Evolutionary conservation across 1,140 invertebrate genomes (phyloP).

Genomic region (Caerostris darwini): DNA sequence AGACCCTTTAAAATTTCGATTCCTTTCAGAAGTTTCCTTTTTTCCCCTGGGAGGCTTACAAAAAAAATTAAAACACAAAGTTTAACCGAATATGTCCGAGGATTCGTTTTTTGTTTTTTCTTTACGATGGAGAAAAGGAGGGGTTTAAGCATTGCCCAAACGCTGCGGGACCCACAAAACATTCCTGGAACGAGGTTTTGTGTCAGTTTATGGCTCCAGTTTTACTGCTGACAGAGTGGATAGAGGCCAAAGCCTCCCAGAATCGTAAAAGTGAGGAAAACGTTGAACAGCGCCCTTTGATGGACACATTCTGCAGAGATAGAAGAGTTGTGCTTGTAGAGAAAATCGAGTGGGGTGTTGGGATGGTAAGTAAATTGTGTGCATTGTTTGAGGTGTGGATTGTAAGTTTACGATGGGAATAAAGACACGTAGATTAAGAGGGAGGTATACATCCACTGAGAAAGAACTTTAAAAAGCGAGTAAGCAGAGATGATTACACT

Average conservation of each 20-base stretch:
- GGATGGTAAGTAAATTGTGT: conserved; percentile 6
- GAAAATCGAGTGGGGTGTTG: background rate
- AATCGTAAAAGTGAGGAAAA: background rate
- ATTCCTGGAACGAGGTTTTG: conserved; percentile 23
- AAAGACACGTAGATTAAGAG: conserved; percentile 5
- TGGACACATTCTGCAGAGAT: background rate
- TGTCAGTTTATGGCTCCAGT: conserved; percentile 1
- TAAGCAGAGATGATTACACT: background rate
- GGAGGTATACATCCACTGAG: background rate
- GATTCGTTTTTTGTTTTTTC: background rate
- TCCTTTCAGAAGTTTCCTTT: background rate
- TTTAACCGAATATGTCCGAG: background rate
- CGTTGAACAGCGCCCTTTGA: background rate
- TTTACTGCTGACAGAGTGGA: conserved; percentile 11
- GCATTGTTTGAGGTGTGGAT: background rate
- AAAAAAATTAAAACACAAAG: background rate
- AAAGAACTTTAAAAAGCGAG: background rate
- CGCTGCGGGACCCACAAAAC: conserved; percentile 11
- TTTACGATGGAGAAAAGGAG: background rate
- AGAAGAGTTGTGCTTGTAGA: background rate
- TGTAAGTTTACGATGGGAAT: background rate
- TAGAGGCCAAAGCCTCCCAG: background rate
- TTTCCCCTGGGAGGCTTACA: background rate
- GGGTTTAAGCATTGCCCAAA: background rate
- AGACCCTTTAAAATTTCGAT: conserved; percentile 17